Evolutionary conservation across 2,113 vertebrate genomes (phyloP).

Genomic region (Eurypyga helias): DNA sequence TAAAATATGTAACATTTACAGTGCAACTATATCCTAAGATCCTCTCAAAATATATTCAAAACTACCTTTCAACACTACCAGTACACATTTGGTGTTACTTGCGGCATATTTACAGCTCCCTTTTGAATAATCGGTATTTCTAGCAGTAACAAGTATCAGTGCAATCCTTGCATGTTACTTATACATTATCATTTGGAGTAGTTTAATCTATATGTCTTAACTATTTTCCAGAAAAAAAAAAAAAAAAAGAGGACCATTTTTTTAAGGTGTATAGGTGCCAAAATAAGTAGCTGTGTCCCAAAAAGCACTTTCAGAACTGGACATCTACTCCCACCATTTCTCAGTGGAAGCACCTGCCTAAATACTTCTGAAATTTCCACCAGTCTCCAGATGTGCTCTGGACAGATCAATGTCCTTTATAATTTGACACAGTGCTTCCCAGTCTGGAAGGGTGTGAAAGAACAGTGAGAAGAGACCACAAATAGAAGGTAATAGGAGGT

Average conservation of each 20-base stretch:
- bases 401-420: neutral
- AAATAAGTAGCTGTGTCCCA: neutral
- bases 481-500: neutral
- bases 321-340: neutral
- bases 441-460: neutral
- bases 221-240: neutral
- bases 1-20: neutral
- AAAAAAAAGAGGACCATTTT: neutral
- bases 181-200: rapidly evolving
- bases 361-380: neutral
- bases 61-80: neutral
- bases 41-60: neutral
- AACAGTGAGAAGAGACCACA: neutral
- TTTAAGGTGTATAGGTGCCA: neutral
- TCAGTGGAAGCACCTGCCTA: neutral
- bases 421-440: neutral
- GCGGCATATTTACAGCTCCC: neutral
- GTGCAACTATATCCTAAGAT: neutral
- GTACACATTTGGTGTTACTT: neutral
- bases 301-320: neutral
- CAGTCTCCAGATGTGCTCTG: neutral
- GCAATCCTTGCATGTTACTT: neutral
- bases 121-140: neutral
- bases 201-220: neutral
- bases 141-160: neutral